phyloP scores from a whole-genome alignment of 2,113 vertebrate genomes.

The Callospermophilus lateralis region DNA sequence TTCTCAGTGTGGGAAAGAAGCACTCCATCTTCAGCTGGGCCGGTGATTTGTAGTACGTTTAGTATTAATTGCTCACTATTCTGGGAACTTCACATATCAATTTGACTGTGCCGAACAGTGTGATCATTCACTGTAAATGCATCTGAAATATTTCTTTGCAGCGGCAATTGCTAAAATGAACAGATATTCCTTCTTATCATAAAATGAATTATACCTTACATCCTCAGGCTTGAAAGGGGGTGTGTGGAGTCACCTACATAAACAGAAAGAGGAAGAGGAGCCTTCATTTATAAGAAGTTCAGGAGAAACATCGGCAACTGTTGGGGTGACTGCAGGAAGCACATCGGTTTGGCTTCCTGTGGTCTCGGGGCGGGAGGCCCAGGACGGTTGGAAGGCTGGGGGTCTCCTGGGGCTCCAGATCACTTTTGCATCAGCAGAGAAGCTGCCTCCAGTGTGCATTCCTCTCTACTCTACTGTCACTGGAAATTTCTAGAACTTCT shows the following conservation, averaged over 20 bases:
- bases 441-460: neutral
- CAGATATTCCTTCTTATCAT: constrained; percentile 67
- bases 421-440: neutral
- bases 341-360: neutral
- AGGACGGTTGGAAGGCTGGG: neutral
- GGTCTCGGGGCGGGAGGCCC: neutral
- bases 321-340: neutral
- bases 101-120: constrained; percentile 74
- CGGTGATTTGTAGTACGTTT: constrained; percentile 60
- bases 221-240: neutral
- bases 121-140: constrained; percentile 72
- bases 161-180: constrained; percentile 58
- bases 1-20: constrained; percentile 50
- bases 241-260: neutral
- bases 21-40: constrained; percentile 57
- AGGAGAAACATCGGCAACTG: neutral
- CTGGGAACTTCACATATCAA: constrained; percentile 79
- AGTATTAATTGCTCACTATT: constrained; percentile 79
- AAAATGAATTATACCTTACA: constrained; percentile 46
- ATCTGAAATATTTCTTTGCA: constrained; percentile 67
- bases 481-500: constrained; percentile 7
- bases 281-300: constrained; percentile 1
- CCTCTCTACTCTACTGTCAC: neutral
- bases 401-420: neutral
- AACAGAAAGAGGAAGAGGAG: neutral